Conservation (phyloP, 2,797 vertebrate genomes). For the Cyclura pinguis region DNA sequence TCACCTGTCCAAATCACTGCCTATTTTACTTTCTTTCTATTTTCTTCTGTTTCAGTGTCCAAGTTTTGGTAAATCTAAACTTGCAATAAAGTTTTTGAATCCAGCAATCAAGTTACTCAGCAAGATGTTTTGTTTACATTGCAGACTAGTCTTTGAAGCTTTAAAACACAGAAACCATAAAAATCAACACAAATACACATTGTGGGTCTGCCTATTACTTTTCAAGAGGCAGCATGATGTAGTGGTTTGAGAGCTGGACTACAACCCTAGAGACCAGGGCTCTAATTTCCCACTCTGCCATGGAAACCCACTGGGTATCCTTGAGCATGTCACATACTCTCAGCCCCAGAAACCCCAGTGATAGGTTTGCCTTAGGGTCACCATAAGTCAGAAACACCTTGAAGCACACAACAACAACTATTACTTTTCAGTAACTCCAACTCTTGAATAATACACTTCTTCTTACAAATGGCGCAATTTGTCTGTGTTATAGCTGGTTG, state of each 20-base stretch:
- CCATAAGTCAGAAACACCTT: too few relatives aligned
- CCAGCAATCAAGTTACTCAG: neutral
- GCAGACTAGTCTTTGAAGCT: neutral
- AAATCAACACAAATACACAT: neutral
- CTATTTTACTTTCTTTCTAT: neutral
- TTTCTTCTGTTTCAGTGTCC: neutral
- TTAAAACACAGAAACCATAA: neutral
- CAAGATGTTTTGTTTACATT: neutral
- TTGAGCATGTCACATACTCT: too few relatives aligned
- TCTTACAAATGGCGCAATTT: neutral
- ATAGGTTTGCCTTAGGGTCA: too few relatives aligned
- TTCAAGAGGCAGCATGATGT: too few relatives aligned
- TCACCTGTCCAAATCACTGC: neutral
- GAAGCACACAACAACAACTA: neutral
- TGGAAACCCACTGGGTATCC: neutral
- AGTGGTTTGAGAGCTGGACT: too few relatives aligned
- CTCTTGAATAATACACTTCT: neutral
- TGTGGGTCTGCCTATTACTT: neutral
- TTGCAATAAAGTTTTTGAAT: neutral
- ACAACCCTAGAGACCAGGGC: too few relatives aligned
- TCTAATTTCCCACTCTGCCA: too few relatives aligned
- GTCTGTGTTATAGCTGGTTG: neutral
- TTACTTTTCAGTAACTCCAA: neutral
- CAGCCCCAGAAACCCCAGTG: too few relatives aligned
- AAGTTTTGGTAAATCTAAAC: neutral